phyloP scores from a whole-genome alignment of 2,797 vertebrate species.

The Hippocampus kuda region DNA sequence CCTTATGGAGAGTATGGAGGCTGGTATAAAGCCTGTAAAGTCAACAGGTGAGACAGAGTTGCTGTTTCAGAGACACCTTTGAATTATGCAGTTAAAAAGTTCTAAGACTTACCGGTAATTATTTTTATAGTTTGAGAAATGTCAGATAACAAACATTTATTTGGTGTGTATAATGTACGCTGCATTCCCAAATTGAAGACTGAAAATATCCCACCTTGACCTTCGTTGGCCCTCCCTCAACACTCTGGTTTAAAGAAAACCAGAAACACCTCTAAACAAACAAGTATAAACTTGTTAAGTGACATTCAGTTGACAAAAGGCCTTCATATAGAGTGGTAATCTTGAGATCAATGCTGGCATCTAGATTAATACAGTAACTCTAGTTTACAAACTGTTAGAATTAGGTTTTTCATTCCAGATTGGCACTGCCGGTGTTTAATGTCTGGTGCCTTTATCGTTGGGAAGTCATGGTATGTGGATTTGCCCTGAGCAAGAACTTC shows the following conservation, averaged over 20 bases:
- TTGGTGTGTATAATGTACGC: too few species aligned
- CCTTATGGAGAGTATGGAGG: conserved; percentile 87
- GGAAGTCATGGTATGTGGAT: neutral
- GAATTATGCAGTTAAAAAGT: neutral
- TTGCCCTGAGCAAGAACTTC: neutral
- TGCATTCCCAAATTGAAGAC: neutral
- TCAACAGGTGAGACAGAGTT: conserved; percentile 76
- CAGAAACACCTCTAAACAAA: too few species aligned
- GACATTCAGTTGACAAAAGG: too few species aligned
- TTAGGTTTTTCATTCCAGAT: neutral
- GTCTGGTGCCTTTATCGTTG: neutral
- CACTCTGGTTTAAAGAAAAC: neutral
- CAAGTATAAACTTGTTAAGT: too few species aligned
- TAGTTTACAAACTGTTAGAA: neutral
- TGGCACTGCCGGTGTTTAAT: neutral
- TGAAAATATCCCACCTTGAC: neutral
- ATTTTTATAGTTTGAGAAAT: neutral
- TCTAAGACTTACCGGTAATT: too few species aligned
- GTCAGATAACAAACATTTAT: neutral
- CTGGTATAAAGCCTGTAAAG: conserved; percentile 95
- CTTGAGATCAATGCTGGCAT: neutral
- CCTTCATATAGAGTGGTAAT: neutral
- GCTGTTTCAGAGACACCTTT: neutral
- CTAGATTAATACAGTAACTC: neutral
- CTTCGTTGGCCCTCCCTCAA: neutral